phyloP scores from a whole-genome alignment of 2,113 vertebrate species.

The Cyprinodon tularosa region DNA sequence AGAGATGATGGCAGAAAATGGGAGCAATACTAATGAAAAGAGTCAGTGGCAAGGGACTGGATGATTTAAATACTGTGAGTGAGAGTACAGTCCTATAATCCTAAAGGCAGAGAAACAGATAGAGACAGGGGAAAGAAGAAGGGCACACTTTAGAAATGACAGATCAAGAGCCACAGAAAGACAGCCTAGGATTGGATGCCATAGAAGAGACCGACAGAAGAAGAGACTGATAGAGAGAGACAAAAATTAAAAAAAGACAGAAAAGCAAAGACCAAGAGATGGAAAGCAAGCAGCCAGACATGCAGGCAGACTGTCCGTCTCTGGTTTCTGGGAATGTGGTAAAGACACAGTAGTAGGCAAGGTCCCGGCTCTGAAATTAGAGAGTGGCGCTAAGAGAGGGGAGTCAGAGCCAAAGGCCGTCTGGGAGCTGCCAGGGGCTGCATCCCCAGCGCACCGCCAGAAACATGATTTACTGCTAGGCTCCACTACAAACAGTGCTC shows the following conservation, averaged over 20 bases:
- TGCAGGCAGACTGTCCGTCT: slow-evolving; percentile 76
- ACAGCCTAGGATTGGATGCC: slow-evolving; percentile 31
- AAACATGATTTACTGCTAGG: slow-evolving; percentile 67
- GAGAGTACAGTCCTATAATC: slow-evolving; percentile 71
- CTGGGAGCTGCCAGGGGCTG: slow-evolving; percentile 75
- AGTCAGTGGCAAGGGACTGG: slow-evolving; percentile 59
- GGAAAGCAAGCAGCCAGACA: slow-evolving; percentile 63
- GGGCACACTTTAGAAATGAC: slow-evolving; percentile 40
- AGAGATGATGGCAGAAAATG: slow-evolving; percentile 29
- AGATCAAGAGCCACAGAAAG: slow-evolving; percentile 41
- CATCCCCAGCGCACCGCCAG: slow-evolving; percentile 63
- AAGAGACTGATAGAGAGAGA: slow-evolving; percentile 42
- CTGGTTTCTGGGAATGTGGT: slow-evolving; percentile 78
- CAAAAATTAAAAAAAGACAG: slow-evolving; percentile 19
- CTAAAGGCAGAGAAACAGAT: slow-evolving; percentile 55
- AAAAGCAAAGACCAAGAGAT: slow-evolving; percentile 44
- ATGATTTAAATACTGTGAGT: slow-evolving; percentile 73
- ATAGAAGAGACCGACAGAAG: slow-evolving; percentile 45
- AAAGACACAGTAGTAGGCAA: slow-evolving; percentile 74
- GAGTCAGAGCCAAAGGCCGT: slow-evolving; percentile 71
- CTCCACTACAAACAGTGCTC: slow-evolving; percentile 55
- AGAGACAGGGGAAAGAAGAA: slow-evolving; percentile 45
- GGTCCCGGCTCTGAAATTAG: slow-evolving; percentile 76
- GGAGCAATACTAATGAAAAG: slow-evolving; percentile 45
- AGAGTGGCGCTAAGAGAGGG: slow-evolving; percentile 74